Conservation (phyloP, 2,888 invertebrate genomes). For the Temnothorax ravouxi region DNA sequence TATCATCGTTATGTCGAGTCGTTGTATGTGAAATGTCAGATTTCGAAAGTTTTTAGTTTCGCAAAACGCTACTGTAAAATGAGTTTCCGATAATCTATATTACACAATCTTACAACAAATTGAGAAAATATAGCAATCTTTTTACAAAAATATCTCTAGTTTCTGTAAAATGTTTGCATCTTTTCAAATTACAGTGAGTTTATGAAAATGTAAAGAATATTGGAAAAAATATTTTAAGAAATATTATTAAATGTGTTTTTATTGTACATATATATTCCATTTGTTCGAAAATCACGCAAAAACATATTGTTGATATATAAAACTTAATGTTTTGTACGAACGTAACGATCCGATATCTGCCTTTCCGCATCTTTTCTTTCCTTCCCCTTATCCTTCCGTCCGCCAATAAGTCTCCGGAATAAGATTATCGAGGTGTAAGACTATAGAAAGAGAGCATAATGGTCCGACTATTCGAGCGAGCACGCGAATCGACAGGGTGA, state of each 20-base stretch:
- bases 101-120: not conserved
- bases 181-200: not conserved
- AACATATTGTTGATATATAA: not conserved
- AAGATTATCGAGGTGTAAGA: conserved; percentile 55
- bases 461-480: conserved; percentile 61
- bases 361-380: not conserved
- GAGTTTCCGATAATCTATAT: not conserved
- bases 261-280: not conserved
- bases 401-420: conserved; percentile 61
- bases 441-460: conserved; percentile 69
- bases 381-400: conserved; percentile 25
- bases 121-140: not conserved
- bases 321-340: not conserved
- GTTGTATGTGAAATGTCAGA: conserved; percentile 3
- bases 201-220: not conserved
- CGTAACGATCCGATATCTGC: not conserved
- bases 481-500: conserved; percentile 78
- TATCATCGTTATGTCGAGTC: conserved; percentile 49
- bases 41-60: not conserved
- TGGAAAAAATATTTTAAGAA: not conserved
- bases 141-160: not conserved
- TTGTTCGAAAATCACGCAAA: not conserved
- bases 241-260: not conserved
- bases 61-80: not conserved
- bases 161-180: not conserved